phyloP scores from a whole-genome alignment of 2,113 vertebrate species.

The Pholis gunnellus region DNA sequence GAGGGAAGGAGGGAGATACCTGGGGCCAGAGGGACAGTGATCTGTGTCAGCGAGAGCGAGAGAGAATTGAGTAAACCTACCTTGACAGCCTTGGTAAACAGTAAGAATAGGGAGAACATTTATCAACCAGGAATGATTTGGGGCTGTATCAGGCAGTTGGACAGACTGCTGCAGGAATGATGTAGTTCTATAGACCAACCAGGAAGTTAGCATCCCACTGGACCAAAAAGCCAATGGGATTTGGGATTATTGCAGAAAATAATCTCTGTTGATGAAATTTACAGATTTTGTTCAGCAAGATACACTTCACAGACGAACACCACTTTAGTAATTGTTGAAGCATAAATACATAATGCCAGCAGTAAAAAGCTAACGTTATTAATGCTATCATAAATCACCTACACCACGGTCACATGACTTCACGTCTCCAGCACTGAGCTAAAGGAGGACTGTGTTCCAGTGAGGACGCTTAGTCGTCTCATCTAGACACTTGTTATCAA shows the following conservation, averaged over 20 bases:
- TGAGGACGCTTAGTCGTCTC: background rate
- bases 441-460: background rate
- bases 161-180: background rate
- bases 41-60: constrained; percentile 42
- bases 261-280: background rate
- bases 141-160: background rate
- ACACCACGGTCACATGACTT: background rate
- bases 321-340: background rate
- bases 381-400: background rate
- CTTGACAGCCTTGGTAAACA: constrained; percentile 68
- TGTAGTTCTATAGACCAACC: background rate
- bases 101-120: background rate
- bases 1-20: constrained; percentile 42
- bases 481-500: background rate
- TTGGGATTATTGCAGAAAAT: background rate
- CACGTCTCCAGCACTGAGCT: background rate
- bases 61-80: constrained; percentile 47
- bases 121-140: background rate
- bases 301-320: background rate
- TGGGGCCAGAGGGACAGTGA: constrained; percentile 62
- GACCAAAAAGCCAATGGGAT: background rate
- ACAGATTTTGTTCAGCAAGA: background rate
- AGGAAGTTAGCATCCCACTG: background rate
- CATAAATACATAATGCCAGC: no score
- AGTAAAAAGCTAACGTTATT: background rate